These are phyloP conservation scores for Alcedo quadribrachys DNA, from an alignment of 2,797 vertebrate genomes.

Conservation along the genomic window DNA sequence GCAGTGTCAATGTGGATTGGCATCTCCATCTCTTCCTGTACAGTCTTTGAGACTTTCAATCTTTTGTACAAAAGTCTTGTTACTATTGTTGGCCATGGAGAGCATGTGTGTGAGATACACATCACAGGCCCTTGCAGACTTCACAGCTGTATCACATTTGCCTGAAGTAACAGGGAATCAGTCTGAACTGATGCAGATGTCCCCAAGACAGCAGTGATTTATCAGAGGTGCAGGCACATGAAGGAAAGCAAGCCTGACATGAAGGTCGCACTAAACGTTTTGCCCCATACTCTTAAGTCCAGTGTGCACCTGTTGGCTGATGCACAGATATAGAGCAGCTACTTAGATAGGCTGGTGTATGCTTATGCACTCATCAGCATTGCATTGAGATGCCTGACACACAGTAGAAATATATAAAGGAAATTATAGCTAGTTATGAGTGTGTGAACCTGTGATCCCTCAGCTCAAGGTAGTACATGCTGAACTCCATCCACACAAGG, in stretches of 20 bases:
- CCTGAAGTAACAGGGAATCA: background rate
- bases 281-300: background rate
- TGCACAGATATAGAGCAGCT: background rate
- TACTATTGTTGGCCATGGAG: background rate
- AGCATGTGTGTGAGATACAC: background rate
- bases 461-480: background rate
- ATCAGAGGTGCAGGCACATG: background rate
- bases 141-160: background rate
- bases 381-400: background rate
- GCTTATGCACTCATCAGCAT: background rate
- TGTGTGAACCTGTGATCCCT: slow-evolving; percentile 25
- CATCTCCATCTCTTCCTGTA: background rate
- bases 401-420: background rate
- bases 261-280: background rate
- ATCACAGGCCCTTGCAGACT: background rate
- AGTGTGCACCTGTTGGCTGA: background rate
- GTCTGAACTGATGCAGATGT: background rate
- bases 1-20: background rate
- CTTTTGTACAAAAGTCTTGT: background rate
- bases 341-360: background rate
- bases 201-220: background rate
- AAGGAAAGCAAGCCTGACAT: background rate
- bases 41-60: background rate
- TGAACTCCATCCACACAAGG: background rate
- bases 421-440: background rate